Percentiles rank a stretch among this genome's conserved stretches.
These are phyloP conservation scores for Notolabrus celidotus DNA, from an alignment of 2,797 vertebrate species.

Conservation along the genomic window DNA sequence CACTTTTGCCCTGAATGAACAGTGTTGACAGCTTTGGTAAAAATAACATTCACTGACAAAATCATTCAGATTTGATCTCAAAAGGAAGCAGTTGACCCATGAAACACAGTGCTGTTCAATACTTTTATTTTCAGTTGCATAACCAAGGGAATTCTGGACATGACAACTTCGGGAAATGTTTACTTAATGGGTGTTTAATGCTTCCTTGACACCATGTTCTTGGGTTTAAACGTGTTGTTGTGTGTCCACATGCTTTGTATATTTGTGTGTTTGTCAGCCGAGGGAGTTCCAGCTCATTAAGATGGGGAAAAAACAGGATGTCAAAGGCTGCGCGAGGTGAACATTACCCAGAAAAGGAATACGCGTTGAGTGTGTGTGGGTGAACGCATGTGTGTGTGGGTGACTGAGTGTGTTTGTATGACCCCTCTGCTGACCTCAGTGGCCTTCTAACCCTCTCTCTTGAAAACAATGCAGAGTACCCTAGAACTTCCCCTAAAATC, in stretches of 20 bases:
- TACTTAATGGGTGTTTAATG: conserved; percentile 1
- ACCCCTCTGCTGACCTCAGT: conserved; percentile 58
- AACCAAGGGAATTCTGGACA: conserved; percentile 25
- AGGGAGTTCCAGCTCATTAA: conserved; percentile 30
- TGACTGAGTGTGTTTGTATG: not conserved
- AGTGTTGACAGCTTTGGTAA: not conserved
- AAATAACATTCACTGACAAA: conserved; percentile 8
- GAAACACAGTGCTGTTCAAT: not conserved
- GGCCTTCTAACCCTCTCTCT: conserved; percentile 46
- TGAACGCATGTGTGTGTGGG: not conserved
- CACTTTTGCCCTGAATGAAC: conserved; percentile 47
- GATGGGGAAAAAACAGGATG: conserved; percentile 52
- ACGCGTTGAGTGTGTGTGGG: not conserved
- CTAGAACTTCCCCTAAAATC: conserved; percentile 43
- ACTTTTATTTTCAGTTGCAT: conserved; percentile 32
- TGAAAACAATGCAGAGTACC: conserved; percentile 51
- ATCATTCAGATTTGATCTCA: conserved; percentile 20
- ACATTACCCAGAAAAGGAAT: conserved; percentile 22
- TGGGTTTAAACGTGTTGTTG: not conserved
- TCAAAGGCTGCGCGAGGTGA: conserved; percentile 39
- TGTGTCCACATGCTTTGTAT: conserved; percentile 21
- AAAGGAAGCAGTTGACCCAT: conserved; percentile 14
- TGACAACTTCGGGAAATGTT: conserved; percentile 62
- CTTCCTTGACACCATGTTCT: conserved; percentile 49
- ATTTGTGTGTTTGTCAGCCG: conserved; percentile 28